A percentile compares a stretch with the other conserved stretches of the same genome.
phyloP scores from a whole-genome alignment of 2,888 invertebrate genomes.

The Stenodema calcarata region DNA sequence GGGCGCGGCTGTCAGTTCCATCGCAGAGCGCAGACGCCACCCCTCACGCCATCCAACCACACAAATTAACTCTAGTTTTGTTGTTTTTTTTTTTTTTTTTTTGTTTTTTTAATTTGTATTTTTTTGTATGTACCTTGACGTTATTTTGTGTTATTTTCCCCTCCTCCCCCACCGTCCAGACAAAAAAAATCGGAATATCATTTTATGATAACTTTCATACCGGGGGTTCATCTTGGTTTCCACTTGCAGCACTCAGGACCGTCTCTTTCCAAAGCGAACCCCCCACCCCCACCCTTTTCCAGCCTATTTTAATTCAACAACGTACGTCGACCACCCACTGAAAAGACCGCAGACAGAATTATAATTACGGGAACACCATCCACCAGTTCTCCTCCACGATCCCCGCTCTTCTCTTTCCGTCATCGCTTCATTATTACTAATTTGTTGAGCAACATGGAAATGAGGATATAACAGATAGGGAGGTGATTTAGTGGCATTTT shows the following conservation, averaged over 20 bases:
- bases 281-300: background rate
- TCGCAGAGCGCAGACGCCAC: constrained; percentile 23
- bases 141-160: background rate
- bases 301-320: constrained; percentile 42
- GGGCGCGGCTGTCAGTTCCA: constrained; percentile 44
- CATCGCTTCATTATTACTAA: constrained; percentile 26
- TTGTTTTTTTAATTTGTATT: background rate
- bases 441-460: constrained; percentile 1
- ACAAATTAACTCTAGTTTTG: constrained; percentile 40
- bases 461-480: background rate
- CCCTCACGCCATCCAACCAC: constrained; percentile 39
- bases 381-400: background rate
- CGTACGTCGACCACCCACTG: constrained; percentile 16
- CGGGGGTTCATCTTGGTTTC: background rate
- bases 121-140: background rate
- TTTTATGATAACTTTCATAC: background rate
- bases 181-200: background rate
- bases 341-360: constrained; percentile 40
- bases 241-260: background rate
- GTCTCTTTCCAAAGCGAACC: background rate
- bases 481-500: background rate
- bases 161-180: background rate
- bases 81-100: background rate
- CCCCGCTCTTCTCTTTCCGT: background rate
- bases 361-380: constrained; percentile 10